Evolutionary conservation across 2,113 vertebrate species (phyloP), one percentile per base, ranked within the genome.

Genomic region (Edolisoma coerulescens): DNA sequence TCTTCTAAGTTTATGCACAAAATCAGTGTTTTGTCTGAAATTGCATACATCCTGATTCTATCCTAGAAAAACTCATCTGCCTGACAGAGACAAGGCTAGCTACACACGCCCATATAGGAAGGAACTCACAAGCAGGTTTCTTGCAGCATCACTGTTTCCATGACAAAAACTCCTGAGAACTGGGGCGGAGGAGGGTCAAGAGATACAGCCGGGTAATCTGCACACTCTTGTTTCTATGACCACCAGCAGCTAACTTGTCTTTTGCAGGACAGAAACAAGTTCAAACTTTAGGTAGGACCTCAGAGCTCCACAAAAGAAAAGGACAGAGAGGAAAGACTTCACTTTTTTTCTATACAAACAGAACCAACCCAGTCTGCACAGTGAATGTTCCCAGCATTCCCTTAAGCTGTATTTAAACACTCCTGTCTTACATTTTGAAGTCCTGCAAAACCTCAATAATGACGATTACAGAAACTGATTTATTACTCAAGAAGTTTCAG

Each of bases 71-170:
- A 42, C 18, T 30, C 32, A 44, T 13, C 26, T 81, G 45, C 39
- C 32, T n/a, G 35, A 67, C 1, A 84, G 39, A 39, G 10, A 35
- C 21, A 88, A 87, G 11, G 30, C 42, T 7, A 39, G 23, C 42
- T 42, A 33, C 14, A 35, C 13, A 9, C 0, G 0, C 17, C 13
- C 7, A 1, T 5, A 10, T 27, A 16, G 45, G 56, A 89, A 80
- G 22, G 24, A 80, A 80, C 28, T 83, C 70, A 12, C 4, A 49
- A 69, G 49, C 19, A 30, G 11, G 21, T 37, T 80, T 57, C 71
- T 80, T 49, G 41, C 32, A 84, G 44, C 53, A 53, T 37, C 76
- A n/a, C 11, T 18, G 20, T n/a, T 76, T 85, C 57, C 41, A 23
- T 26, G 57, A 92, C 22, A 21, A 64, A 79, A 83, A 32, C 63